Evolutionary conservation across 2,113 vertebrate genomes (phyloP).

Genomic region (Melanerpes aurifrons): DNA sequence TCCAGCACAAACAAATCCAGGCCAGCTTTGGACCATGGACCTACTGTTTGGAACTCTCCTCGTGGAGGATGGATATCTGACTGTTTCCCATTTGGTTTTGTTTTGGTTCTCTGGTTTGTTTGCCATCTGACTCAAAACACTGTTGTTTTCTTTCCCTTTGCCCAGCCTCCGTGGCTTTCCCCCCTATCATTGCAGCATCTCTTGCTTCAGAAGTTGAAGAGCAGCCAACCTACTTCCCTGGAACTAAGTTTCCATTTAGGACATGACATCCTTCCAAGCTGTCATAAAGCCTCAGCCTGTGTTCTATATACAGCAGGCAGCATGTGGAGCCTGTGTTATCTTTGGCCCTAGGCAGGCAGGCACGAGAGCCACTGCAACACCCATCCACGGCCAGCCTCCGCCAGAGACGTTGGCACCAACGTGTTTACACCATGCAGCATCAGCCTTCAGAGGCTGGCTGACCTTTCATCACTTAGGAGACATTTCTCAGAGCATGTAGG

Average conservation of each 20-base stretch:
- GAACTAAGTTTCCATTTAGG: not conserved
- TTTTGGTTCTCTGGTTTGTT: conserved; percentile 28
- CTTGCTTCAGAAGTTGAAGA: not conserved
- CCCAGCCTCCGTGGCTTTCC: not conserved
- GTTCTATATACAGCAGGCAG: not conserved
- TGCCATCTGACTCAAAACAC: not conserved
- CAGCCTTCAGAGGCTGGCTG: not conserved
- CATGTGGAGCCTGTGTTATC: not conserved
- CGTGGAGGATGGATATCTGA: conserved; percentile 42
- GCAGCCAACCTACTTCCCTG: not conserved
- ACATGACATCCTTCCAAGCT: not conserved
- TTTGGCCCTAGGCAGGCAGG: not conserved
- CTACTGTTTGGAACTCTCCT: conserved; percentile 51
- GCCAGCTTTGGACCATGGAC: not conserved
- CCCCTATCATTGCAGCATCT: not conserved
- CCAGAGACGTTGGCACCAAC: not conserved
- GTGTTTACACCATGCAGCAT: not conserved
- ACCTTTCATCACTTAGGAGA: not conserved
- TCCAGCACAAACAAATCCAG: conserved; percentile 63
- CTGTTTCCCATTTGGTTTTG: not conserved
- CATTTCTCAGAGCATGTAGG: not conserved
- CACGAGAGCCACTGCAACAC: not conserved
- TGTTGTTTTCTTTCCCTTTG: not conserved
- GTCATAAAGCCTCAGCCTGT: not conserved
- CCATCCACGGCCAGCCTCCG: not conserved